Evolutionary conservation across 1,140 invertebrate genomes (phyloP).

Genomic region (Eumaeus atala): DNA sequence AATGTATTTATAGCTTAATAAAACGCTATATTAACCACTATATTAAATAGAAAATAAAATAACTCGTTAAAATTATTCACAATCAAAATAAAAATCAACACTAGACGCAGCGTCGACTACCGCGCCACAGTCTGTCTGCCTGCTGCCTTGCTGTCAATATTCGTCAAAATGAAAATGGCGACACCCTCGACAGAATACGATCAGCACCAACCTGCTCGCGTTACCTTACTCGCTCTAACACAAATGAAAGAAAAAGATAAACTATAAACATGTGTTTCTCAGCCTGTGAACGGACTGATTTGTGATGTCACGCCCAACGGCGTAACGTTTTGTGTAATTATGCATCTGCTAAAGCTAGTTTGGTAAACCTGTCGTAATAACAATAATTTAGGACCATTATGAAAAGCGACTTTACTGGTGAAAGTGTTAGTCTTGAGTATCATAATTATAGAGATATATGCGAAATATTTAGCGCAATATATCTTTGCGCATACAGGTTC

Average conservation of each 20-base stretch:
- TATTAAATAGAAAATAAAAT: conserved; percentile 30
- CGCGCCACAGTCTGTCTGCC: conserved; percentile 70
- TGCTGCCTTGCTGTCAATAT: conserved; percentile 72
- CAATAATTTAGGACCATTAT: conserved; percentile 59
- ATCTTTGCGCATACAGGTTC: conserved; percentile 69
- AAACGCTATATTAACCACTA: conserved; percentile 33
- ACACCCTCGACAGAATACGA: conserved; percentile 71
- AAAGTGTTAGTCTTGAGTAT: conserved; percentile 47
- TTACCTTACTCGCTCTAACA: conserved; percentile 36
- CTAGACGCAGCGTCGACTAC: conserved; percentile 65
- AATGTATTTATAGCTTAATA: conserved; percentile 17
- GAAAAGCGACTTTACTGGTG: conserved; percentile 49
- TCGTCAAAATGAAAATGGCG: conserved; percentile 74
- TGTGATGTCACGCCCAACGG: conserved; percentile 72
- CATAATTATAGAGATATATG: conserved; percentile 46
- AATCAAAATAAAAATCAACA: conserved; percentile 72
- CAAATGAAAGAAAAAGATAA: conserved; percentile 36
- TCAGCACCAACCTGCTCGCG: conserved; percentile 53
- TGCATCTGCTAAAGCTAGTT: conserved; percentile 40
- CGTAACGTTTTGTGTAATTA: conserved; percentile 73
- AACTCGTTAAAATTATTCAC: conserved; percentile 50
- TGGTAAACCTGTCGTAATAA: conserved; percentile 67
- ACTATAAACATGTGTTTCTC: conserved; percentile 59
- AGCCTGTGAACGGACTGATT: conserved; percentile 61
- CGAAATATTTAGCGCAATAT: conserved; percentile 47